Evolutionary conservation across 2,888 invertebrate species (phyloP).

Genomic region (Sceliomorpha sp.): DNA sequence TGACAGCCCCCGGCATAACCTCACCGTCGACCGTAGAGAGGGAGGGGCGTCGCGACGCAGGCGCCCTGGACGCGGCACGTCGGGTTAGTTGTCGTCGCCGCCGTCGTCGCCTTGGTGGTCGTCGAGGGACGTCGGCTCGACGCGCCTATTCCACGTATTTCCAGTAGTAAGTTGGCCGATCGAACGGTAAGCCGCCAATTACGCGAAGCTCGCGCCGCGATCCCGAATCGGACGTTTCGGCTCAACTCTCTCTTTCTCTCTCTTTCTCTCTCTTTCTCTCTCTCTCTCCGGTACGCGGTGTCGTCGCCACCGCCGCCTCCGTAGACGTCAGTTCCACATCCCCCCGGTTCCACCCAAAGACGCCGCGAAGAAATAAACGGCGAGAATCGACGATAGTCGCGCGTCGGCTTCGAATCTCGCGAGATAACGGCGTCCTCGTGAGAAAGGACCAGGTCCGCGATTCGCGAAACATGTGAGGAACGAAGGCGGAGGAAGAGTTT

Average conservation of each 20-base stretch:
- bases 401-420: too few species aligned
- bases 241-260: slow-evolving; percentile 3
- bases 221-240: slow-evolving; percentile 5
- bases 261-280: too few species aligned
- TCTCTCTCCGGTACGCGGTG: slow-evolving; percentile 7
- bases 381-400: too few species aligned
- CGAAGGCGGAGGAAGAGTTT: too few species aligned
- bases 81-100: slow-evolving; percentile 61
- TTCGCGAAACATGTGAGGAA: too few species aligned
- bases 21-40: slow-evolving; percentile 25
- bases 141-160: slow-evolving; percentile 63
- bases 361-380: too few species aligned
- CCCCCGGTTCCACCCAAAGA: too few species aligned
- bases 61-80: slow-evolving; percentile 57
- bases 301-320: slow-evolving; percentile 10
- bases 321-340: too few species aligned
- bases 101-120: slow-evolving; percentile 58
- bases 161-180: slow-evolving; percentile 64
- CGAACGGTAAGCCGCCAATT: slow-evolving; percentile 65
- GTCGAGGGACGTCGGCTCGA: slow-evolving; percentile 65
- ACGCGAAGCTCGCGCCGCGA: slow-evolving; percentile 30
- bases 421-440: too few species aligned
- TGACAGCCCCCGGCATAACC: slow-evolving; percentile 48
- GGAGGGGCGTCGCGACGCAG: slow-evolving; percentile 62
- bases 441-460: too few species aligned